Conservation (phyloP, 2,113 vertebrate species). For the Gasterosteus nipponicus region DNA sequence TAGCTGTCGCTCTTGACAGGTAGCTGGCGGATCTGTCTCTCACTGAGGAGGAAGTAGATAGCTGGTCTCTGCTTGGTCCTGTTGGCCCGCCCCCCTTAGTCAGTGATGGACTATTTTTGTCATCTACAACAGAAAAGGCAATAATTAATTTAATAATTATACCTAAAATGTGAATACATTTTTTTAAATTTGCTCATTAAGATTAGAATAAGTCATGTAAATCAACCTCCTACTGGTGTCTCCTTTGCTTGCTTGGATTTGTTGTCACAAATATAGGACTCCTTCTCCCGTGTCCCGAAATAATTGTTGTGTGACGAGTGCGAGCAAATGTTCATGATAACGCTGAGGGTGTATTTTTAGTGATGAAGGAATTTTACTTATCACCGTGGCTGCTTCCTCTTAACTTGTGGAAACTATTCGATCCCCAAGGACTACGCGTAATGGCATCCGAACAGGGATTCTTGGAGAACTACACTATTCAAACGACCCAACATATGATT, state of each 20-base stretch:
- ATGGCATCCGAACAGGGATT: neutral
- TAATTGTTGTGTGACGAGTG: conserved; percentile 16
- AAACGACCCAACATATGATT: neutral
- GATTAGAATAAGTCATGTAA: neutral
- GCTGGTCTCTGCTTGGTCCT: conserved; percentile 67
- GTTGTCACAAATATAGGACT: conserved; percentile 12
- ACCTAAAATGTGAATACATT: neutral
- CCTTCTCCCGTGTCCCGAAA: conserved; percentile 17
- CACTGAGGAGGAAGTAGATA: conserved; percentile 72
- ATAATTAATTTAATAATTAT: neutral
- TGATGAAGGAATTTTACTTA: conserved; percentile 58
- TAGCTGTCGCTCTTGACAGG: conserved; percentile 81
- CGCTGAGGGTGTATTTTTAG: conserved; percentile 63
- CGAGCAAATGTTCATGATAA: conserved; percentile 32
- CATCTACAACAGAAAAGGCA: conserved; percentile 72
- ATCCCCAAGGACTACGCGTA: neutral
- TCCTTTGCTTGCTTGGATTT: neutral
- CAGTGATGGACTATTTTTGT: conserved; percentile 67
- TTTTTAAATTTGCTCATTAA: neutral
- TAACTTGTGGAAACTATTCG: conserved; percentile 52
- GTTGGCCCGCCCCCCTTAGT: conserved; percentile 48
- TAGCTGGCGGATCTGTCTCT: conserved; percentile 84
- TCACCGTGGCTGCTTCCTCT: conserved; percentile 49
- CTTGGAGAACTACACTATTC: no score
- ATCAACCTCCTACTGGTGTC: neutral